Conservation (phyloP, 2,113 vertebrate genomes). For the Petrocephalus microphthalmus region DNA sequence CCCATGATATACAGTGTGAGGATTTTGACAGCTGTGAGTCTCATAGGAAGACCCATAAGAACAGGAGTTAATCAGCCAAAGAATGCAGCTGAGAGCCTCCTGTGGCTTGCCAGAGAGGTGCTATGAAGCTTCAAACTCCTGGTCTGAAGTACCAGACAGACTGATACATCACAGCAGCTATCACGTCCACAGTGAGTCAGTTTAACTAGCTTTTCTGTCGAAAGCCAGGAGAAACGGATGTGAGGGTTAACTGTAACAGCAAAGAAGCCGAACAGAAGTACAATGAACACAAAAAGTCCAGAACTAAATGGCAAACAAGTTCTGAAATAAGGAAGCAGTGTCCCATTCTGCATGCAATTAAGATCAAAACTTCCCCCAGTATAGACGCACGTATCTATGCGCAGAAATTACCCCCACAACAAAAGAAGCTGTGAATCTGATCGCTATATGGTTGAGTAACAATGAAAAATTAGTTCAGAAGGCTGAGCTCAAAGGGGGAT, state of each 20-base stretch:
- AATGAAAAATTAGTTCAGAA: slow-evolving; percentile 9
- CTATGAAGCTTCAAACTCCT: background rate
- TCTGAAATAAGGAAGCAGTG: background rate
- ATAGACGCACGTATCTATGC: background rate
- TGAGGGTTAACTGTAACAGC: background rate
- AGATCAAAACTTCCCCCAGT: background rate
- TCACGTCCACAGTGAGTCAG: background rate
- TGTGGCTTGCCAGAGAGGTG: background rate
- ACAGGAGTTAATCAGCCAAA: background rate
- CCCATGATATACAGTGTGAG: background rate
- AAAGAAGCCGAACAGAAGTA: background rate
- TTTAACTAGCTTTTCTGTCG: background rate
- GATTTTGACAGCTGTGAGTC: background rate
- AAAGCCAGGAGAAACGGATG: background rate
- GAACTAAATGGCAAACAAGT: background rate
- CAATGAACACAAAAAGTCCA: background rate
- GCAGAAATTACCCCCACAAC: background rate
- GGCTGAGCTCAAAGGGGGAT: background rate
- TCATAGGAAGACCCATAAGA: background rate
- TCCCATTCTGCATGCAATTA: background rate
- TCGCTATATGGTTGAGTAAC: background rate
- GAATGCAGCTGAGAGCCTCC: background rate
- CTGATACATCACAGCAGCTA: background rate
- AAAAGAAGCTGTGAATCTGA: background rate
- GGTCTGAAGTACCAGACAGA: background rate